Percentiles rank a stretch among this genome's conserved stretches.
These are phyloP conservation scores for Myodes glareolus DNA, from an alignment of 2,113 vertebrate genomes.

Conservation along the genomic window DNA sequence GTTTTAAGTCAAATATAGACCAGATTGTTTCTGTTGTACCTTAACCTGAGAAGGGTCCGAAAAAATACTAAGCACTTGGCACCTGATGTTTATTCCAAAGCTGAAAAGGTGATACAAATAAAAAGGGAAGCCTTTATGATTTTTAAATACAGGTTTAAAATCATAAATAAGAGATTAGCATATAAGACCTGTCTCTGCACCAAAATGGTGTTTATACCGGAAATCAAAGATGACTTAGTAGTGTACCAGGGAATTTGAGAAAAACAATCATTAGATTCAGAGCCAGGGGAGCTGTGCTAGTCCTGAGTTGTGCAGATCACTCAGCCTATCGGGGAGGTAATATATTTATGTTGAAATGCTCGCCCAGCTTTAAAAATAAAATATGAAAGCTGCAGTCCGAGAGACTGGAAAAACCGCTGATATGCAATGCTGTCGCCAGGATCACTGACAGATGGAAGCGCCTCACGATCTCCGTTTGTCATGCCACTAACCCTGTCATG, in stretches of 20 bases:
- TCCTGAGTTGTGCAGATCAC: not conserved
- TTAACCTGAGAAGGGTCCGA: not conserved
- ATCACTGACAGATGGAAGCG: not conserved
- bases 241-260: not conserved
- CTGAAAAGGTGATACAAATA: not conserved
- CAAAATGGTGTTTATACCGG: not conserved
- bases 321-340: not conserved
- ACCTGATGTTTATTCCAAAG: conserved; percentile 5
- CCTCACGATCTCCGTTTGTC: not conserved
- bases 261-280: not conserved
- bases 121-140: not conserved
- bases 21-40: not conserved
- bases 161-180: not conserved
- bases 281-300: not conserved
- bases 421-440: not conserved
- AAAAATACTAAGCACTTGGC: not conserved
- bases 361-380: conserved; percentile 3
- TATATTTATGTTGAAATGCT: not conserved
- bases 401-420: not conserved
- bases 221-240: not conserved
- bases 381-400: conserved; percentile 7
- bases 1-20: conserved; percentile 4
- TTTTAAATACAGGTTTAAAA: not conserved
- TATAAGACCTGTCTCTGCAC: not conserved
- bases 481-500: not conserved